Evolutionary conservation across 2,113 vertebrate species (phyloP).

Genomic region (Tinamus guttatus): DNA sequence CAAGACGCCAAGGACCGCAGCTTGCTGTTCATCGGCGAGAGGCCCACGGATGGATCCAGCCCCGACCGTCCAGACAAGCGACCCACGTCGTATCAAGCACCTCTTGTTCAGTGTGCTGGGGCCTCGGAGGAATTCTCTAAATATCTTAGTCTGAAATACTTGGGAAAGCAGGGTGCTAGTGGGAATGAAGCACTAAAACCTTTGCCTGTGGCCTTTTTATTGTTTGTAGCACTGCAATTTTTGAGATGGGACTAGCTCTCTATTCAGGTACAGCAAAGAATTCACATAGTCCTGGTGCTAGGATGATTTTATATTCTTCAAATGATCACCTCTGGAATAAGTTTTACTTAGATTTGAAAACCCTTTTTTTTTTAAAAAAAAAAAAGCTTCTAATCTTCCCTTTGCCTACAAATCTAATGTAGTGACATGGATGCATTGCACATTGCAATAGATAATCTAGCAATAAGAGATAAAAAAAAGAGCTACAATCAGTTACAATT

Average conservation of each 20-base stretch:
- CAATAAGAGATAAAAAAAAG: background rate
- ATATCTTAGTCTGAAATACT: conserved; percentile 21
- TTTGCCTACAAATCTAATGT: background rate
- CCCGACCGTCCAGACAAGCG: conserved; percentile 82
- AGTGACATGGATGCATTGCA: conserved; percentile 2
- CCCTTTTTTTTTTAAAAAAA: background rate
- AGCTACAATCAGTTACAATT: conserved; percentile 24
- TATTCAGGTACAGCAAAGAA: conserved; percentile 25
- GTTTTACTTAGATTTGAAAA: conserved; percentile 40
- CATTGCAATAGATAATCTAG: conserved; percentile 10
- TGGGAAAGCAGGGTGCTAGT: background rate
- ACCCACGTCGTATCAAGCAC: conserved; percentile 89
- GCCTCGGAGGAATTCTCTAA: background rate
- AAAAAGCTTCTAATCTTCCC: background rate
- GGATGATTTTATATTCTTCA: background rate
- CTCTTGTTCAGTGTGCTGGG: conserved; percentile 83
- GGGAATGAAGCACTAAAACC: background rate
- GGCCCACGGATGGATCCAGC: conserved; percentile 89
- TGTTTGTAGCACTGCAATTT: conserved; percentile 42
- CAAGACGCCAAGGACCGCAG: conserved; percentile 76
- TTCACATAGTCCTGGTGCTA: conserved; percentile 32
- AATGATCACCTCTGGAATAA: conserved; percentile 50
- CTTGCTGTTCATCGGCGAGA: conserved; percentile 86
- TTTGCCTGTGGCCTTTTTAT: conserved; percentile 3
- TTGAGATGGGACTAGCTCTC: conserved; percentile 53